Evolutionary conservation across 2,888 invertebrate species (phyloP).

Genomic region (Diaphora mendica): DNA sequence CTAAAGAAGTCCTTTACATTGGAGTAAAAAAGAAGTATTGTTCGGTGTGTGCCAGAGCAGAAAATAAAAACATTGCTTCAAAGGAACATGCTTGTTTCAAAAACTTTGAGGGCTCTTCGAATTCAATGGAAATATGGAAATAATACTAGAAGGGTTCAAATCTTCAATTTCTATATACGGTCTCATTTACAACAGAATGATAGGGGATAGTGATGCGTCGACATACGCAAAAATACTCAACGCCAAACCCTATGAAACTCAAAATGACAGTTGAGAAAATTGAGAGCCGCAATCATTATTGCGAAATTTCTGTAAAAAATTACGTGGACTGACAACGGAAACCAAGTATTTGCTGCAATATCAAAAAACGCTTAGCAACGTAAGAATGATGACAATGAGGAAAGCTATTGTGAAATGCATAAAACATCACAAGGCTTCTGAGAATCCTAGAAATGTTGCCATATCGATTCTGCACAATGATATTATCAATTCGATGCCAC

Average conservation of each 20-base stretch:
- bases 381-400: too few species aligned
- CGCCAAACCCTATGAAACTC: conserved; percentile 19
- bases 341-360: too few species aligned
- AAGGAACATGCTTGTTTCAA: conserved; percentile 26
- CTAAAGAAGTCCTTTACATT: conserved; percentile 31
- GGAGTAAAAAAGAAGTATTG: conserved; percentile 42
- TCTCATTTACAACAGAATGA: too few species aligned
- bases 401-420: too few species aligned
- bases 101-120: conserved; percentile 28
- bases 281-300: conserved; percentile 9
- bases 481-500: too few species aligned
- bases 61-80: neutral
- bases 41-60: conserved; percentile 34
- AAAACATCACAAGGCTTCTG: too few species aligned
- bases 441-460: too few species aligned
- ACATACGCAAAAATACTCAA: conserved; percentile 27
- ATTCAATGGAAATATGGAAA: conserved; percentile 25
- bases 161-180: too few species aligned
- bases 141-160: conserved; percentile 18
- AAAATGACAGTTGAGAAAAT: conserved; percentile 22
- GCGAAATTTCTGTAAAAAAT: conserved; percentile 10
- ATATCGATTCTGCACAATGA: too few species aligned
- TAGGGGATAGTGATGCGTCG: conserved; percentile 28
- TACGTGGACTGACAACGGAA: neutral
- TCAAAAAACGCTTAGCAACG: too few species aligned